Percentiles rank a stretch among this genome's conserved stretches.
Evolutionary conservation across 2,797 vertebrate genomes (phyloP).

Genomic region (Protonibea diacanthus): DNA sequence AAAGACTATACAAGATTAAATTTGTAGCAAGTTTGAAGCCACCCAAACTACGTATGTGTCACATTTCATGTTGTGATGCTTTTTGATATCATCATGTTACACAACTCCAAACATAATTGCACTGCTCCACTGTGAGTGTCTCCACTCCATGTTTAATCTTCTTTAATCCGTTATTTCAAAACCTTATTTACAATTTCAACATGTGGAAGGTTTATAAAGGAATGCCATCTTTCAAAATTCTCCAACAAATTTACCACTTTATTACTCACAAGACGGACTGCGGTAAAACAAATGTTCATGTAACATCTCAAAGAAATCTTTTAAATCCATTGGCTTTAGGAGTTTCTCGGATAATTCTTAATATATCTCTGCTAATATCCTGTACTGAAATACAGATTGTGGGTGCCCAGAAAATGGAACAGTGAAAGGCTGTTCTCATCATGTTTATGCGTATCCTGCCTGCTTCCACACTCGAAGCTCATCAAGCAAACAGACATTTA

Average conservation of each 20-base stretch:
- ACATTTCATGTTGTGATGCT: background rate
- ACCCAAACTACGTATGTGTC: background rate
- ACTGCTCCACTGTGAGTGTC: no score
- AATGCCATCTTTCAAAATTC: background rate
- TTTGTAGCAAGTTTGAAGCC: background rate
- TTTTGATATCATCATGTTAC: background rate
- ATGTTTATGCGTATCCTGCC: constrained; percentile 13
- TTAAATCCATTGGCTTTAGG: background rate
- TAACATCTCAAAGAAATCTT: background rate
- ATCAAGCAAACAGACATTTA: constrained; percentile 31
- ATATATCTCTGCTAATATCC: constrained; percentile 3
- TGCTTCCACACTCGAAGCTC: constrained; percentile 1
- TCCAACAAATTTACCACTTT: background rate
- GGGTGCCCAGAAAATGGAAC: constrained; percentile 5
- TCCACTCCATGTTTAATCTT: background rate
- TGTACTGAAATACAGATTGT: constrained; percentile 16
- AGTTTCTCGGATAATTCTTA: background rate
- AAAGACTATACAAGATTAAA: background rate
- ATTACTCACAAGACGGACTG: background rate
- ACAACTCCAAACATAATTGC: background rate
- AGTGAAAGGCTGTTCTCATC: constrained; percentile 2
- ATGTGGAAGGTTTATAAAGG: background rate
- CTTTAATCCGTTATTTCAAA: background rate
- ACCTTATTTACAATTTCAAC: background rate
- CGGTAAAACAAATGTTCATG: background rate